Conservation (phyloP, 2,888 invertebrate species). For the Coremacera marginata region DNA sequence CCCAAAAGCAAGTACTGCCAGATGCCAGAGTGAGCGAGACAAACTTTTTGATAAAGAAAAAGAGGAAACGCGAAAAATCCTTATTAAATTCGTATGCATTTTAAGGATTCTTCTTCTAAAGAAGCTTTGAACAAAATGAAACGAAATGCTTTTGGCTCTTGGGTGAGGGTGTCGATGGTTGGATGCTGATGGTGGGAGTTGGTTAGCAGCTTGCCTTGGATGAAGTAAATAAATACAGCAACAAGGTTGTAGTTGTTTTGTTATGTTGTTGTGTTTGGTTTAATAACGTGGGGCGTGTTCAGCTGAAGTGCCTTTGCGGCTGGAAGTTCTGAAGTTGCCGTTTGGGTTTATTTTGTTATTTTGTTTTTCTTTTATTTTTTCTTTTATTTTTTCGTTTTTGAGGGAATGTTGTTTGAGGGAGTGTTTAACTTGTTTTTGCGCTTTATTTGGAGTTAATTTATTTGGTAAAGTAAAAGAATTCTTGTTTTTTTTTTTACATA, state of each 20-base stretch:
- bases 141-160: not conserved
- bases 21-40: not conserved
- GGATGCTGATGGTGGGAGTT: not conserved
- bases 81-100: constrained; percentile 17
- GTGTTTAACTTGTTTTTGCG: not conserved
- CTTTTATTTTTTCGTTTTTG: not conserved
- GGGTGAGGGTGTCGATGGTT: not conserved
- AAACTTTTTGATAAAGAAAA: not conserved
- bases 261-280: not conserved
- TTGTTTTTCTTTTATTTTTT: not conserved
- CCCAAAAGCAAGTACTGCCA: not conserved
- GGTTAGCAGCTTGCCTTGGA: not conserved
- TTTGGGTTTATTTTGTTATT: not conserved
- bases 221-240: constrained; percentile 28
- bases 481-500: not conserved
- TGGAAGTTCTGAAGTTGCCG: not conserved
- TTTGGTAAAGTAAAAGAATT: not conserved
- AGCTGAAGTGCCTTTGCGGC: not conserved
- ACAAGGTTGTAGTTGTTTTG: not conserved
- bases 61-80: constrained; percentile 2
- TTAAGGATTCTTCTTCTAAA: not conserved
- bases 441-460: not conserved
- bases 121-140: not conserved
- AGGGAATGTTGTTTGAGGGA: not conserved
- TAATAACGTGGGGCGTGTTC: constrained; percentile 17